Evolutionary conservation across 2,113 vertebrate species (phyloP).

Genomic region (Limanda limanda): DNA sequence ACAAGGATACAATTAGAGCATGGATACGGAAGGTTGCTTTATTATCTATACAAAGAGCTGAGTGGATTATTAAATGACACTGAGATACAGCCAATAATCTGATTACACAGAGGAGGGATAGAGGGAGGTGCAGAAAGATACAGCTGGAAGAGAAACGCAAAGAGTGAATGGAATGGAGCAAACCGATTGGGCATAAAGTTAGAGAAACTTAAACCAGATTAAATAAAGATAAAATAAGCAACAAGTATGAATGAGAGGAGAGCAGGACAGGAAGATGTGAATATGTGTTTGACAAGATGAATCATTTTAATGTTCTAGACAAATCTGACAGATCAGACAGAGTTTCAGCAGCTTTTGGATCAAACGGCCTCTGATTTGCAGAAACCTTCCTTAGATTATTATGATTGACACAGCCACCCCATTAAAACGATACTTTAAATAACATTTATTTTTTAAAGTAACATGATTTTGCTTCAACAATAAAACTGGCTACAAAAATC

Average conservation of each 20-base stretch:
- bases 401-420: background rate
- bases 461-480: too few relatives aligned
- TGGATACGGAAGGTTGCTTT: slow-evolving; percentile 10
- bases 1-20: slow-evolving; percentile 10
- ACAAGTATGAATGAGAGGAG: too few relatives aligned
- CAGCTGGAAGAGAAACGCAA: slow-evolving; percentile 17
- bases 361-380: background rate
- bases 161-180: slow-evolving; percentile 7
- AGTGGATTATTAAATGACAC: slow-evolving; percentile 21
- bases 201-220: slow-evolving; percentile 36
- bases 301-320: too few relatives aligned
- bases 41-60: slow-evolving; percentile 23
- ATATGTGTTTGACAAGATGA: too few relatives aligned
- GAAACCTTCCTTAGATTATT: background rate
- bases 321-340: too few relatives aligned
- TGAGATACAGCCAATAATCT: background rate
- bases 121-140: slow-evolving; percentile 3
- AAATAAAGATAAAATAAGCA: background rate
- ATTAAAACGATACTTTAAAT: background rate
- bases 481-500: too few relatives aligned
- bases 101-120: background rate
- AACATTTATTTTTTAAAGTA: too few relatives aligned
- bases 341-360: background rate
- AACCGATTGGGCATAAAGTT: slow-evolving; percentile 18
- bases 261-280: too few relatives aligned